Evolutionary conservation across 2,113 vertebrate genomes (phyloP), one percentile per base, ranked within the genome.

Genomic region (Varanus salvator): DNA sequence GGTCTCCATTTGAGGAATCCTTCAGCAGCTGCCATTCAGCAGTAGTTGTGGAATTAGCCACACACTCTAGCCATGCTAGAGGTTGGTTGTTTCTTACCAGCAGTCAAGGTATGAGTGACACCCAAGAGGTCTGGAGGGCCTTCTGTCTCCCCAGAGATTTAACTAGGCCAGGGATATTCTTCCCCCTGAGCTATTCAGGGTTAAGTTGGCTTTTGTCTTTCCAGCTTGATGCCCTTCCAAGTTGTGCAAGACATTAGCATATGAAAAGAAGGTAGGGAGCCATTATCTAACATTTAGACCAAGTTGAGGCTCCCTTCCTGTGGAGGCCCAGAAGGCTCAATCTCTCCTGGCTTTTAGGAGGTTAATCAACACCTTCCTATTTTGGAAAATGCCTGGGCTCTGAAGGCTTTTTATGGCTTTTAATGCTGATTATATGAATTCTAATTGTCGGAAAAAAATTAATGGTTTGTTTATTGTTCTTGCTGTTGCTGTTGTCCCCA

Each of bases 371-470:
- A 78, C 38, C 81, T 84, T 66, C 60, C 60, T 34, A 64, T 84
- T 84, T 48, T 48, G 66, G 60, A 68, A 66, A 19, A n/a, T 64
- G 12, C 23, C 72, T 85, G 48, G 48, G 34, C 34, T 84, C 27
- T 84, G 68, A 85, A 84, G 38, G 64, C 29, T 84, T 84, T 84
- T 84, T 34, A 74, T 74, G 38, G 44, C 21, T 78, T 25, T 78
- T 78, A 50, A 48, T 78, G 44, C 3, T 78, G 76, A 44, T 78
- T 31, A 17, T 80, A 21, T 27, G 15, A 54, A 54, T 80, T 80
- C 29, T 60, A 81, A 57, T 57, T n/a, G 15, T 14, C 6, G 19
- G 14, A n/a, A 57, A 7, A 81, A 8, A 19, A 34, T 80, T 80
- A 31, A 80, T 54, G 27, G 25, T 54, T 78, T 78, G 38, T 74